A percentile compares a stretch with the other conserved stretches of the same genome.
These are phyloP conservation scores for Theristicus caerulescens DNA, from an alignment of 2,113 vertebrate species.

Conservation along the genomic window DNA sequence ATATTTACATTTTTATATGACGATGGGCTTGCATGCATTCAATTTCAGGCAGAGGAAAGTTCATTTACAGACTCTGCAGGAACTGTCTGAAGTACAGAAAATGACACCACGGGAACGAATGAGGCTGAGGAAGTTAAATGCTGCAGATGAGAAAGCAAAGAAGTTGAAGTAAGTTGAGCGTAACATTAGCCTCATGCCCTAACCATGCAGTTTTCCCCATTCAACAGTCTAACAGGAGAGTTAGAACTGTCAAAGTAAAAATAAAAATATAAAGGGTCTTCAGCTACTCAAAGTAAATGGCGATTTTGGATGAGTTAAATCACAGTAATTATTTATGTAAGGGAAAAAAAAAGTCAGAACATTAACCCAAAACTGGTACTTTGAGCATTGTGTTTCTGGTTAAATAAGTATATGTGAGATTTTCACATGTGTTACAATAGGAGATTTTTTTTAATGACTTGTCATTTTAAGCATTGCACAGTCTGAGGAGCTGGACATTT, in stretches of 20 bases:
- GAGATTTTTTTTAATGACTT: not conserved
- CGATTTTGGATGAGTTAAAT: not conserved
- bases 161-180: constrained; percentile 75
- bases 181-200: not conserved
- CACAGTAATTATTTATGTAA: not conserved
- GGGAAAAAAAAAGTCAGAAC: not conserved
- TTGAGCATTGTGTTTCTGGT: not conserved
- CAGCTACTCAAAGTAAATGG: not conserved
- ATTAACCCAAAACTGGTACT: not conserved
- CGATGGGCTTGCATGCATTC: not conserved
- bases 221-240: not conserved
- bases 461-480: not conserved
- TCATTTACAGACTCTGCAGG: constrained; percentile 81
- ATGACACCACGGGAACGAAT: constrained; percentile 83
- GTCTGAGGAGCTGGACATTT: not conserved
- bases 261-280: not conserved
- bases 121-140: constrained; percentile 80
- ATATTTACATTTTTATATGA: constrained; percentile 34
- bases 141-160: constrained; percentile 74
- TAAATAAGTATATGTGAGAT: not conserved
- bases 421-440: not conserved
- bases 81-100: constrained; percentile 81
- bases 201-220: not conserved
- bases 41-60: constrained; percentile 77
- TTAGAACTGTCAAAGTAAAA: not conserved